Conservation (phyloP, 2,113 vertebrate genomes). For the Vombatus ursinus region DNA sequence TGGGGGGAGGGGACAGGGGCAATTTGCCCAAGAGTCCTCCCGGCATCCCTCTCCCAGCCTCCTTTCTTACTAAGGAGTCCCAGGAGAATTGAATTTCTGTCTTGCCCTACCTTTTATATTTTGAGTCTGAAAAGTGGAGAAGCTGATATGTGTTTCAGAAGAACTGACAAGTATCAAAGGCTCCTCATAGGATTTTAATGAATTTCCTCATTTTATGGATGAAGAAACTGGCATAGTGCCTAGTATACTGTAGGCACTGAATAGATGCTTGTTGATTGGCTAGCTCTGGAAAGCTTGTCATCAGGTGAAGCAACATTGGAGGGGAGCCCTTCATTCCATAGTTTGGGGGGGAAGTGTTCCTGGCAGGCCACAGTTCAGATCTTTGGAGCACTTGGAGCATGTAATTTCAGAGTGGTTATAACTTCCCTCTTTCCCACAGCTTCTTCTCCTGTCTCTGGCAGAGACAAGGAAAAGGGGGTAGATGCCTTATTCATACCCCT, state of each 20-base stretch:
- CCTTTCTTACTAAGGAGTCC: conserved; percentile 38
- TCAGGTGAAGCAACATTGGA: background rate
- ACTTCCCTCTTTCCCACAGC: too few species aligned
- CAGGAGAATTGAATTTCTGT: background rate
- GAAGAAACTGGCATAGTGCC: background rate
- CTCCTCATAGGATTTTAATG: background rate
- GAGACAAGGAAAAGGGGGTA: background rate
- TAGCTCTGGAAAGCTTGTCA: background rate
- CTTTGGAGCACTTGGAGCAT: background rate
- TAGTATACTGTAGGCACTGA: background rate
- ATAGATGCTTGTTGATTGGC: background rate
- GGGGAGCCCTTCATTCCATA: background rate
- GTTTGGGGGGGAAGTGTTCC: background rate
- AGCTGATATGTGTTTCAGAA: background rate
- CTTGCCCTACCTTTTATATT: conserved; percentile 6
- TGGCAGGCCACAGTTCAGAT: background rate
- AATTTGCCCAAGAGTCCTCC: background rate
- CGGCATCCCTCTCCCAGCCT: background rate
- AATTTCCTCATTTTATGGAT: background rate
- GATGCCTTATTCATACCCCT: background rate
- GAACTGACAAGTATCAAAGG: background rate
- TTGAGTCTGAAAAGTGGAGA: background rate
- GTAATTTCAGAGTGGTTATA: background rate
- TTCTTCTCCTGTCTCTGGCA: background rate
- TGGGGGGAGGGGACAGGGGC: rapidly evolving